Base-by-base conservation (phyloP, 2,888 invertebrate genomes). In the Trichacis sp. region DNA sequence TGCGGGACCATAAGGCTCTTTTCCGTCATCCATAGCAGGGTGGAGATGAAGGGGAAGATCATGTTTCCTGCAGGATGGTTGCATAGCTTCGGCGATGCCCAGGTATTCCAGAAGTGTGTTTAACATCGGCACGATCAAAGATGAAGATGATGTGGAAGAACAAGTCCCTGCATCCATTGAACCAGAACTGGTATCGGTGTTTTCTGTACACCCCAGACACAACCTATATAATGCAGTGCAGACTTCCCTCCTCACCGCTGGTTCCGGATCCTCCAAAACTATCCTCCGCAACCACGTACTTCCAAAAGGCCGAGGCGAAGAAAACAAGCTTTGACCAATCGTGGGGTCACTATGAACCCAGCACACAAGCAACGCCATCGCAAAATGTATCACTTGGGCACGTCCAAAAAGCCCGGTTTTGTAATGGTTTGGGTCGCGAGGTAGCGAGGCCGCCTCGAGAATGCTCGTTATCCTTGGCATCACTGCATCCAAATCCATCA, bases 371-470 rank as follows among this genome's bases (percentile, higher is more conserved):
- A 97, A 87, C 12, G 95, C 93, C 92, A 97, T 93, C 12, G 95
- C 93, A 80, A 95, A 96, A 79, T 96, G 96, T 14, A 97, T 82
- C 8, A 91, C 92, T 85, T 96, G 96, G 0, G 96, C 93, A 71
- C 96, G 87, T 1, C 96, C 96, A 92, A 96, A 96, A 73, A 96
- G 93, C 4, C 96, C 96, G 59, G 96, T 95, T 82, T 95, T 94
- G 77, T 95, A 93, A 69, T 94, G 93, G 77, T 93, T 92, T 0
- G 92, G 91, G 82, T 93, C 92, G 76, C 92, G 88, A 1, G 94
- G 89, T 67, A 92, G 86, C 11, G 95, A 91, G 50, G 95, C 95
- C 83, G 96, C 95, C 77, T 93, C 92, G 20, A 97, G 85, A 77
- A 97, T 95, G 68, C 93, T 93, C 70, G 95, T 94, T 63, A 97